Conservation (phyloP, 2,113 vertebrate species). For the Brienomyrus brachyistius region DNA sequence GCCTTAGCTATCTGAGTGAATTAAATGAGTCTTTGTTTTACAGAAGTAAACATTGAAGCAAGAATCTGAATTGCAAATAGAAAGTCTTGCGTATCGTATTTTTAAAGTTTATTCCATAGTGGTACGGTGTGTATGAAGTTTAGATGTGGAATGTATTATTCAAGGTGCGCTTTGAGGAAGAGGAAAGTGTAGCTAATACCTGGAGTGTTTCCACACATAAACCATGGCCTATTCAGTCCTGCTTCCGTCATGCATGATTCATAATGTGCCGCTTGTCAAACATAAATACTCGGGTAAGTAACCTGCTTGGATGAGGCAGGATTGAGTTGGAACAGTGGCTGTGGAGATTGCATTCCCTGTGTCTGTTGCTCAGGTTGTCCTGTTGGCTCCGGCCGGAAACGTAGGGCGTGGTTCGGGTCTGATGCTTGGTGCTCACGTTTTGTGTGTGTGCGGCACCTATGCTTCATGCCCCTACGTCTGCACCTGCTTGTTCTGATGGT, state of each 20-base stretch:
- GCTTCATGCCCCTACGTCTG: not conserved
- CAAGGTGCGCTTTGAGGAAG: not conserved
- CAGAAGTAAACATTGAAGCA: not conserved
- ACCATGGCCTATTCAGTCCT: not conserved
- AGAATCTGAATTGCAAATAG: not conserved
- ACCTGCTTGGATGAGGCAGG: not conserved
- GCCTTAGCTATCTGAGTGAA: not conserved
- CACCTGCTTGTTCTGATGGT: slow-evolving; percentile 17
- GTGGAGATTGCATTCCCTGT: not conserved
- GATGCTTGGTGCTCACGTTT: not conserved
- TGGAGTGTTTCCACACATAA: not conserved
- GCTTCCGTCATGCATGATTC: not conserved
- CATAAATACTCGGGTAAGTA: not conserved
- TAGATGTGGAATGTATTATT: not conserved
- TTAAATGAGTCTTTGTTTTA: not conserved
- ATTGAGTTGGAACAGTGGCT: not conserved
- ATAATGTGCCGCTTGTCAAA: not conserved
- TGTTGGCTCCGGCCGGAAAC: not conserved
- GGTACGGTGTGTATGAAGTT: not conserved
- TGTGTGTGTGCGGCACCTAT: not conserved
- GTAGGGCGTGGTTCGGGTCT: not conserved
- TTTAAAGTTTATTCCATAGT: not conserved
- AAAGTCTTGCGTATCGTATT: not conserved
- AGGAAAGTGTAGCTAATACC: not conserved
- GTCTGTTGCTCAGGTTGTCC: not conserved